phyloP scores from a whole-genome alignment of 2,888 invertebrate species.

The Amblyteles armatorius region DNA sequence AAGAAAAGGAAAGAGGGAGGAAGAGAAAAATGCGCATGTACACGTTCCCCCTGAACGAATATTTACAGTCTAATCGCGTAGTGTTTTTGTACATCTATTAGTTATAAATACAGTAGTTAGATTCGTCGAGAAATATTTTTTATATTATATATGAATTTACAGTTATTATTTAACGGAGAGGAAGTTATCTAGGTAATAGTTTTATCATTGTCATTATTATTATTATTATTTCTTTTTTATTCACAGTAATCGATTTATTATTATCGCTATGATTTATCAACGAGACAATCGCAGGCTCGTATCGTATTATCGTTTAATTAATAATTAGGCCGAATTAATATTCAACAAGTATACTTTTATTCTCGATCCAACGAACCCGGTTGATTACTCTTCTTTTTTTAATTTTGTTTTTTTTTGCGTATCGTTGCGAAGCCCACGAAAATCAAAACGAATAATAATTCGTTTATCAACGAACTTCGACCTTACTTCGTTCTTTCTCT shows the following conservation, averaged over 20 bases:
- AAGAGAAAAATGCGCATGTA: conserved; percentile 37
- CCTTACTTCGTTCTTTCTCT: conserved; percentile 21
- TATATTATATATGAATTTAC: conserved; percentile 80
- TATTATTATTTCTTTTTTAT: conserved; percentile 53
- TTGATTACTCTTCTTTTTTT: conserved; percentile 18
- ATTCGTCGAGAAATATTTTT: conserved; percentile 82
- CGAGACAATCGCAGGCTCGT: conserved; percentile 38
- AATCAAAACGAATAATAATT: conserved; percentile 22
- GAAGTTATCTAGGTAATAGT: conserved; percentile 53
- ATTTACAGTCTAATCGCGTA: conserved; percentile 74
- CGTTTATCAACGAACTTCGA: conserved; percentile 25
- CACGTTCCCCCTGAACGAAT: conserved; percentile 71
- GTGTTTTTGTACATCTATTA: conserved; percentile 74
- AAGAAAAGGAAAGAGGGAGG: conserved; percentile 11
- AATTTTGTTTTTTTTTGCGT: not conserved
- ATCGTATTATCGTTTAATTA: conserved; percentile 55
- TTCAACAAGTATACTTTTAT: conserved; percentile 47
- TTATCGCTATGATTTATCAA: conserved; percentile 54
- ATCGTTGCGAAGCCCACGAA: not conserved
- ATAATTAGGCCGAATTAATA: conserved; percentile 48
- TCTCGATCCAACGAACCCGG: conserved; percentile 45
- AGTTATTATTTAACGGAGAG: conserved; percentile 71
- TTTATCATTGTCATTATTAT: conserved; percentile 63
- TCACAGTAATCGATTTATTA: conserved; percentile 62
- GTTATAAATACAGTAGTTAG: conserved; percentile 73